A percentile compares a stretch with the other conserved stretches of the same genome.
These are phyloP conservation scores for Oscheius myriophilus DNA, from an alignment of 2,888 invertebrate species.

Conservation along the genomic window DNA sequence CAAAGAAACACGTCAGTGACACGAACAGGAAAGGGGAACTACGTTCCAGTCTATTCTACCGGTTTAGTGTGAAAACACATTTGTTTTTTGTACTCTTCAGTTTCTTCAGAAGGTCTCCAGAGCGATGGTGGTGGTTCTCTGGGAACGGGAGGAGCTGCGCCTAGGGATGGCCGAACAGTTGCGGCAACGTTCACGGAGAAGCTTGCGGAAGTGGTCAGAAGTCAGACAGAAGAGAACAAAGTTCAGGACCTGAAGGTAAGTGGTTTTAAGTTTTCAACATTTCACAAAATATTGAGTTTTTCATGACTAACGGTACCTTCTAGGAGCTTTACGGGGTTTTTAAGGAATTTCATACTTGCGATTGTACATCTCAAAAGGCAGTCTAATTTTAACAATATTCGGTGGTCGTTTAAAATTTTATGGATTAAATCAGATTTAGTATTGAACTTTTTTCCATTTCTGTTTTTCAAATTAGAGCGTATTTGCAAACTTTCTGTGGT, in stretches of 20 bases:
- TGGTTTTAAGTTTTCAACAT: neutral
- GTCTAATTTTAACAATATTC: too few species aligned
- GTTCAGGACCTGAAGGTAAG: constrained; percentile 43
- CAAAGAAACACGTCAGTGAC: too few species aligned
- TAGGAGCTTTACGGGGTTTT: too few species aligned
- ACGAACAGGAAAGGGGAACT: too few species aligned
- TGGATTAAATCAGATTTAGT: too few species aligned
- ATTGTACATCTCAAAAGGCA: too few species aligned
- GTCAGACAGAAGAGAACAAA: constrained; percentile 59
- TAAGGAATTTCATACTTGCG: too few species aligned
- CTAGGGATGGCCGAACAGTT: constrained; percentile 16
- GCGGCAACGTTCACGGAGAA: constrained; percentile 42
- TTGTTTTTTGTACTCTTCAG: neutral
- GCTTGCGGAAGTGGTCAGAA: constrained; percentile 55
- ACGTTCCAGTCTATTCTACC: too few species aligned
- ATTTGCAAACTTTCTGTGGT: too few species aligned
- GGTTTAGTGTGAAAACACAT: neutral
- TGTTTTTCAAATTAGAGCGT: too few species aligned
- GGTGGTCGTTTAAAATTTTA: too few species aligned
- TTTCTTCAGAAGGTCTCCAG: constrained; percentile 19
- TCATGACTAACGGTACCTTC: neutral
- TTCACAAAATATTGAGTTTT: neutral
- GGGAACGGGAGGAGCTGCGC: constrained; percentile 26
- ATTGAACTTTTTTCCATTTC: too few species aligned
- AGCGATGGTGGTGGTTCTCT: constrained; percentile 23